A percentile compares a stretch with the other conserved stretches of the same genome.
phyloP scores from a whole-genome alignment of 2,797 vertebrate genomes.

The Stomatorhinus walkeri region DNA sequence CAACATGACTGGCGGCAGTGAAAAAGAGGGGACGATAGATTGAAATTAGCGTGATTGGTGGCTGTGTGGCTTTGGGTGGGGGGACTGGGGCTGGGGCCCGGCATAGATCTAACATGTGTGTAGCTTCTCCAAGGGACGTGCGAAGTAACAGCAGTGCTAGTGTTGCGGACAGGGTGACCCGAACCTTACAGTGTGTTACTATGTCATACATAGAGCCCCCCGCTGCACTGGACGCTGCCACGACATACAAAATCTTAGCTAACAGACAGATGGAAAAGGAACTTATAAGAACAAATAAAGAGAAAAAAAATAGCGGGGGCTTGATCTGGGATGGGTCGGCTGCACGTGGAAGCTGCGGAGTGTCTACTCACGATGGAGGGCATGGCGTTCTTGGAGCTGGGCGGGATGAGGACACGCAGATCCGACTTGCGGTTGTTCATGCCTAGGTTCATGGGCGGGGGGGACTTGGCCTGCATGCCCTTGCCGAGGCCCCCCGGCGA shows the following conservation, averaged over 20 bases:
- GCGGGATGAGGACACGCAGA: constrained; percentile 85
- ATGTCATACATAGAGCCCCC: background rate
- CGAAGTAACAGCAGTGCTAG: background rate
- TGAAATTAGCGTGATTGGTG: constrained; percentile 26
- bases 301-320: background rate
- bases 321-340: no score
- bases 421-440: constrained; percentile 85
- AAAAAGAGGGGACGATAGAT: constrained; percentile 39
- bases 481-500: constrained; percentile 80
- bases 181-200: background rate
- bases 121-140: background rate
- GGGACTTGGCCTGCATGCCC: constrained; percentile 85
- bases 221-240: background rate
- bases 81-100: background rate
- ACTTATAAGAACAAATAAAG: background rate
- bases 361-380: constrained; percentile 69
- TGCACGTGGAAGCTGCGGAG: no score
- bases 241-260: background rate
- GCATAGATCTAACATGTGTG: background rate
- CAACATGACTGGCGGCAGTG: constrained; percentile 81
- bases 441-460: constrained; percentile 74
- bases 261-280: background rate
- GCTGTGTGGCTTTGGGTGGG: background rate
- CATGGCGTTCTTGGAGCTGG: constrained; percentile 80
- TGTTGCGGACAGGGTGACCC: background rate